A percentile compares a stretch with the other conserved stretches of the same genome.
phyloP scores from a whole-genome alignment of 2,888 invertebrate genomes.

The Acholoe squamosa region DNA sequence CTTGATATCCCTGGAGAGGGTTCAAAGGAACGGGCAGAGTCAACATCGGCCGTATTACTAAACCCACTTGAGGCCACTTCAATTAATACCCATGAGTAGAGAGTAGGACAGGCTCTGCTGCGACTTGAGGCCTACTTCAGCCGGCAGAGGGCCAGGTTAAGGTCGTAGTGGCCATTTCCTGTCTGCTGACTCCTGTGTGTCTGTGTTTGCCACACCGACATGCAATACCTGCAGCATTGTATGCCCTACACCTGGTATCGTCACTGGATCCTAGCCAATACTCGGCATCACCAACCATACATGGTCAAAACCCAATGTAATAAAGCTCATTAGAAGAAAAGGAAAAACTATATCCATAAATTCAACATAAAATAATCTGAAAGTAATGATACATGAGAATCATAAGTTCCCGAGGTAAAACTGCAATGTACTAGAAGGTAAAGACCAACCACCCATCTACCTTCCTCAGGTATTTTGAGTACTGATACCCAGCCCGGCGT shows the following conservation, averaged over 20 bases:
- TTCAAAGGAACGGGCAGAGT: neutral
- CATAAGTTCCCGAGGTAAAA: no score
- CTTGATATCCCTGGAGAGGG: conserved; percentile 18
- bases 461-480: neutral
- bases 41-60: conserved; percentile 37
- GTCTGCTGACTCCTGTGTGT: neutral
- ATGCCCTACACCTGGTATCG: neutral
- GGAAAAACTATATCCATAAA: no score
- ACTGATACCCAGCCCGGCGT: neutral
- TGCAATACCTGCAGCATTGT: neutral
- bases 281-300: no score
- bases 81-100: conserved; percentile 20
- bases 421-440: no score
- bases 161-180: neutral
- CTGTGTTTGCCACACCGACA: neutral
- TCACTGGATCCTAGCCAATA: no score
- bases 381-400: no score
- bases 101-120: neutral
- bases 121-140: neutral
- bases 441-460: no score
- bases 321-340: no score
- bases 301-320: no score
- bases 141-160: neutral
- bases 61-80: conserved; percentile 27
- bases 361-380: no score